Evolutionary conservation across 1,140 invertebrate species (phyloP).

Genomic region (Brachionus calyciflorus): DNA sequence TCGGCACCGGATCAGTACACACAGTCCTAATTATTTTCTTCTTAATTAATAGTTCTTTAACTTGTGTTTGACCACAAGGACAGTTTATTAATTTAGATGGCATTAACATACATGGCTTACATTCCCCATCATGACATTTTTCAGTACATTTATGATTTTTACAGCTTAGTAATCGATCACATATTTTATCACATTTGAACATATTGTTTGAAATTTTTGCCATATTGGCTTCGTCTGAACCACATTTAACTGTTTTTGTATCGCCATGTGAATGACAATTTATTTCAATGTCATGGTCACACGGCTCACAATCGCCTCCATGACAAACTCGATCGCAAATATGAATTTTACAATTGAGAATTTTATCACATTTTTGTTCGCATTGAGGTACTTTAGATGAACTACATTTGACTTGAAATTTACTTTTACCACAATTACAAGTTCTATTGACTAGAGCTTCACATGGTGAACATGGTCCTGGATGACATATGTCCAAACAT

Average conservation of each 20-base stretch:
- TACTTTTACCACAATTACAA: constrained; percentile 62
- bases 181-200: constrained; percentile 63
- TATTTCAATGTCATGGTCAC: constrained; percentile 53
- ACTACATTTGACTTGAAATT: constrained; percentile 29
- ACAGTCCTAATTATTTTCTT: constrained; percentile 58
- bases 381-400: constrained; percentile 27
- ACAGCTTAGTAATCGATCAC: constrained; percentile 54
- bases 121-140: constrained; percentile 56
- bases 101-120: constrained; percentile 52
- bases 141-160: constrained; percentile 58
- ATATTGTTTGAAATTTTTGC: constrained; percentile 62
- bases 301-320: constrained; percentile 54
- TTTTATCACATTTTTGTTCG: constrained; percentile 49
- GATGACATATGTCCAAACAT: constrained; percentile 72
- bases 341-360: constrained; percentile 57
- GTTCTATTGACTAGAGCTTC: constrained; percentile 64
- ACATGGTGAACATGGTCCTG: constrained; percentile 76
- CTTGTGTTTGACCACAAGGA: constrained; percentile 74
- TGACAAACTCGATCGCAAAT: constrained; percentile 63
- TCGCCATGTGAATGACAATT: constrained; percentile 65
- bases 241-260: constrained; percentile 63
- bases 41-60: constrained; percentile 54
- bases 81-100: constrained; percentile 68
- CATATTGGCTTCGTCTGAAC: constrained; percentile 53
- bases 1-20: constrained; percentile 81